Base-by-base conservation (phyloP, 1,140 invertebrate species). In the Plectrocnemia conspersa region DNA sequence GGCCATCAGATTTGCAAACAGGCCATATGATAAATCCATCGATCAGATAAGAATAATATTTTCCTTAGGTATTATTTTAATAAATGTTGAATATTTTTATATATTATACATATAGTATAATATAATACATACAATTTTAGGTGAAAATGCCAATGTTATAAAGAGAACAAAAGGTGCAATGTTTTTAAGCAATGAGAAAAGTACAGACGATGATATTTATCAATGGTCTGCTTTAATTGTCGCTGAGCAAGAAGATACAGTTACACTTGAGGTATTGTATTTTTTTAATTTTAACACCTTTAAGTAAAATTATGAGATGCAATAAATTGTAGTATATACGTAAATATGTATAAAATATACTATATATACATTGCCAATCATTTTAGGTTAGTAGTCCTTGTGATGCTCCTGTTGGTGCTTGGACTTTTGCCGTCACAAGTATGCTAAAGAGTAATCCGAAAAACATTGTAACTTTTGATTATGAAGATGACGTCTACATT, bases 401-500 rank as follows among this genome's bases (percentile, higher is more conserved):
- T 1, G 74, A 67, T 36, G 65, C 73, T 22, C 78, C 76, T 1
- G 79, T 87, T 1, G 84, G 83, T 1, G 69, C 77, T 52, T 88
- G 85, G 84, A 67, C 69, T 5, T 70, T 85, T 16, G 72, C 72
- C 13, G 69, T 87, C 2, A 73, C 80, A 33, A 82, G 82, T 5
- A 72, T 72, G 23, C 25, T 69, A 13, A 73, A 68, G 60, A 63
- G 58, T 6, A 59, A 64, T 1, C 58, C 54, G 0, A 64, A 64
- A 0, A 58, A 66, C 1, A 58, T 69, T 24, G 48, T 68, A n/a
- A 57, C 35, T 2, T 77, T 72, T 54, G 71, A 77, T 54, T 77
- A 75, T 40, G 72, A 80, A 22, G 77, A 82, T 54, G 79, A 78
- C 15, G 66, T 91, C 33, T 91, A 87, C 67, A 71, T 91, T n/a